Conservation (phyloP, 2,113 vertebrate species). For the Hypomesus transpacificus region DNA sequence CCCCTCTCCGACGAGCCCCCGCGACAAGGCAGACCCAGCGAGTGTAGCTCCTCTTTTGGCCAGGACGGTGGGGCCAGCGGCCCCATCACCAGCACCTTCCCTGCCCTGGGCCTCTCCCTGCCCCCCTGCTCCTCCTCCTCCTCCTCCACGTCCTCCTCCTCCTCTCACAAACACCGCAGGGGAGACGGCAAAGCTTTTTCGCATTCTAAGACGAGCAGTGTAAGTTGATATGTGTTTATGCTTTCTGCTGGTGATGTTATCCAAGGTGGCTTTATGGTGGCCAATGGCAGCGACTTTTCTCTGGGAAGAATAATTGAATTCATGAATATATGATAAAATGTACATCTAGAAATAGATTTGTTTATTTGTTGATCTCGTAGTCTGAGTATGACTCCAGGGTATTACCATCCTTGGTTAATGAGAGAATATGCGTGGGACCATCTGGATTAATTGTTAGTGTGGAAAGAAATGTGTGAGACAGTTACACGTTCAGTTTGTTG, state of each 20-base stretch:
- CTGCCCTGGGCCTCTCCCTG: constrained; percentile 35
- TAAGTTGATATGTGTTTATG: constrained; percentile 62
- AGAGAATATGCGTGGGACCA: neutral
- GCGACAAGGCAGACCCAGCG: constrained; percentile 70
- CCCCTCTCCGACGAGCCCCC: constrained; percentile 82
- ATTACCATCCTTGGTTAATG: neutral
- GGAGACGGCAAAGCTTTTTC: constrained; percentile 79
- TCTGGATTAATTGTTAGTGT: too few relatives aligned
- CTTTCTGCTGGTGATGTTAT: neutral
- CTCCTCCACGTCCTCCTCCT: constrained; percentile 66
- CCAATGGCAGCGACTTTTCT: neutral
- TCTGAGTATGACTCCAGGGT: neutral
- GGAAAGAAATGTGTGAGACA: too few relatives aligned
- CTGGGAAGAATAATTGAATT: neutral
- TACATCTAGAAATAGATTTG: neutral
- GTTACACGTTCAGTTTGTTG: too few relatives aligned
- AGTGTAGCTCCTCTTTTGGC: constrained; percentile 74
- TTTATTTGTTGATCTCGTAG: neutral
- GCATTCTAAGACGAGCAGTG: constrained; percentile 77
- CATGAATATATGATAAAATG: neutral
- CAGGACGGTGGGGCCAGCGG: constrained; percentile 67
- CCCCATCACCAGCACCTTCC: constrained; percentile 34
- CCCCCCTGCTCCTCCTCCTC: constrained; percentile 49
- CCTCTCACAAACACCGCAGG: constrained; percentile 80
- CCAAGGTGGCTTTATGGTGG: neutral